Evolutionary conservation across 2,797 vertebrate genomes (phyloP).

Genomic region (Cercopithecus mitis): DNA sequence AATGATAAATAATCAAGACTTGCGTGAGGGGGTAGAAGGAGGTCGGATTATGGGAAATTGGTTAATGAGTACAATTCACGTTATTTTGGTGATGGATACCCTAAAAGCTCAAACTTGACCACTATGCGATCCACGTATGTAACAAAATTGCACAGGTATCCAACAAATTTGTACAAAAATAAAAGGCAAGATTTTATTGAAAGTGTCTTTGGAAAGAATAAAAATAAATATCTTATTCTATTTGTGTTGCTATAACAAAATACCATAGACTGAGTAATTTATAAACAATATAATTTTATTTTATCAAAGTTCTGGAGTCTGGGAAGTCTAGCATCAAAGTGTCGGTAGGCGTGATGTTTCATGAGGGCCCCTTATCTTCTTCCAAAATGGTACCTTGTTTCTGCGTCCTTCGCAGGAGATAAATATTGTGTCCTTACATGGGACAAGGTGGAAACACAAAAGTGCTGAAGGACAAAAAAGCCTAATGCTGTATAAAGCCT

Average conservation of each 20-base stretch:
- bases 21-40: too few species aligned
- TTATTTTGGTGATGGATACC: too few species aligned
- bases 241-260: not conserved
- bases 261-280: not conserved
- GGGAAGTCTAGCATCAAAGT: not conserved
- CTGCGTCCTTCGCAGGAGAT: not conserved
- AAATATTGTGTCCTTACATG: not conserved
- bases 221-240: not conserved
- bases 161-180: too few species aligned
- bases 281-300: not conserved
- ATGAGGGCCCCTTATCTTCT: not conserved
- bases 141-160: too few species aligned
- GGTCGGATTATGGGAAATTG: too few species aligned
- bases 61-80: too few species aligned
- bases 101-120: too few species aligned
- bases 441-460: not conserved
- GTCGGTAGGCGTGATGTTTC: accelerated
- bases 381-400: not conserved
- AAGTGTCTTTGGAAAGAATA: not conserved
- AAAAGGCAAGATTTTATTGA: too few species aligned
- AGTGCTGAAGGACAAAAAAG: not conserved
- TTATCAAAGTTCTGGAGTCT: not conserved
- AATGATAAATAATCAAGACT: too few species aligned
- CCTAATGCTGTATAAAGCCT: not conserved
- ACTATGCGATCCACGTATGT: too few species aligned